Evolutionary conservation across 2,113 vertebrate species (phyloP), one percentile per base, ranked within the genome.

Genomic region (Neodontobutis hainanensis): DNA sequence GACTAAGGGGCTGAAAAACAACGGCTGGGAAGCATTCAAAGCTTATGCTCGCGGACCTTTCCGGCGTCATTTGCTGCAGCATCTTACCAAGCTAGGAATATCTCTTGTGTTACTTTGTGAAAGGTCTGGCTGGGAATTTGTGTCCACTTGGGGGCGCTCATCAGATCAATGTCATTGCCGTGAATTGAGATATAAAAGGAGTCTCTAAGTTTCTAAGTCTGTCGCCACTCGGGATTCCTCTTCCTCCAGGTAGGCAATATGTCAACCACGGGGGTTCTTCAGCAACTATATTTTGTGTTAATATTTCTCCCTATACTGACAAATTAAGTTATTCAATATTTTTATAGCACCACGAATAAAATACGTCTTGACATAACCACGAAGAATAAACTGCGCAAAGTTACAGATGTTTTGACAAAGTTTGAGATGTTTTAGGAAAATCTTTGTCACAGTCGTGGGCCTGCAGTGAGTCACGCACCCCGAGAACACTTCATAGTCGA

Each of bases 111-210:
- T 49, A 56, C 50, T 11, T 27, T 14, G 58, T 9, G 44, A 8
- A 56, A 0, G 11, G 57, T 55, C 46, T 60, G 32, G 70, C 62
- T 2, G 10, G 6, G 44, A 6, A 36, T 34, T 36, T 72, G 76
- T 87, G 46, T 50, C 96, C 97, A 96, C 96, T 91, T 93, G 96
- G 92, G 93, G 97, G 96, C 97, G 96, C 93, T 90, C 89, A 92
- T 94, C 90, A 92, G 96, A 98, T 97, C 96, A 99, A 98, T 98
- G 96, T 99, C 97, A 99, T 95, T 96, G 94, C 94, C 95, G 95
- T 90, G 88, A 80, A 89, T 88, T 73, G 85, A 86, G 81, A 88
- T 83, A 83, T 81, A 62, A 71, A 78, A 83, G 78, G 83, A 72
- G 83, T 80, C 65, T 12, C 38, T 42, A n/a, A 58, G 62, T 60